A percentile compares a stretch with the other conserved stretches of the same genome.
These are phyloP conservation scores for Aspidapion aeneum DNA, from an alignment of 2,888 invertebrate genomes.

Conservation along the genomic window DNA sequence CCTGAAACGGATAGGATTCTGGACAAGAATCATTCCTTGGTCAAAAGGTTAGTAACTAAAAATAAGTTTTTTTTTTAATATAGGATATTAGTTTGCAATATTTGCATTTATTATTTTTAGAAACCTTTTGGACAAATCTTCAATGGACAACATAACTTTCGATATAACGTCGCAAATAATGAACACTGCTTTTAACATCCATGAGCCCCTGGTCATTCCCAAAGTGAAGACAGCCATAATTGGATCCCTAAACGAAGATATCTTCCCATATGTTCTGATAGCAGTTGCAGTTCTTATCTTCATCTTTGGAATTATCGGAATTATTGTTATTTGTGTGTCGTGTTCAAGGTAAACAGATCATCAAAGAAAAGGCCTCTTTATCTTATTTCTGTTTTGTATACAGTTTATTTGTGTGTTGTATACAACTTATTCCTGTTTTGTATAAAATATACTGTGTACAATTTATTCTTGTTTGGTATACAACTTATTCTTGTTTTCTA, in stretches of 20 bases:
- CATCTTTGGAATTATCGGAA: constrained; percentile 81
- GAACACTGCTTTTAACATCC: constrained; percentile 65
- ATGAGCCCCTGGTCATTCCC: constrained; percentile 53
- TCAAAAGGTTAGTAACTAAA: constrained; percentile 65
- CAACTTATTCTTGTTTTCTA: not conserved
- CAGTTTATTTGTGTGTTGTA: too few relatives aligned
- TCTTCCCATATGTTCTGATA: constrained; percentile 86
- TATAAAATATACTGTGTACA: too few relatives aligned
- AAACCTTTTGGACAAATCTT: constrained; percentile 57
- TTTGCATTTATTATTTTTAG: constrained; percentile 42
- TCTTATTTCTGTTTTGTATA: too few relatives aligned
- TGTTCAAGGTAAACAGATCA: constrained; percentile 74
- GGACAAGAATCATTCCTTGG: constrained; percentile 64
- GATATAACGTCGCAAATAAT: constrained; percentile 66
- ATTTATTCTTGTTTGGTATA: not conserved
- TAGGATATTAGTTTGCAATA: not conserved
- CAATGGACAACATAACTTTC: constrained; percentile 64
- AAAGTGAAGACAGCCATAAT: constrained; percentile 47
- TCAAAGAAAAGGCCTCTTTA: too few relatives aligned
- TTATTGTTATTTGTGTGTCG: constrained; percentile 89
- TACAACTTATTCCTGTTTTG: not conserved
- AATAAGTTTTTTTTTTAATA: constrained; percentile 3
- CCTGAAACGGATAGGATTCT: constrained; percentile 73
- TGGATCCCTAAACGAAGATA: constrained; percentile 52
- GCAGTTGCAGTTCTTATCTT: constrained; percentile 87